These are phyloP conservation scores for Temnopleurus reevesii DNA, from an alignment of 53 echinoderm and acorn worm species.

Conservation along the genomic window DNA sequence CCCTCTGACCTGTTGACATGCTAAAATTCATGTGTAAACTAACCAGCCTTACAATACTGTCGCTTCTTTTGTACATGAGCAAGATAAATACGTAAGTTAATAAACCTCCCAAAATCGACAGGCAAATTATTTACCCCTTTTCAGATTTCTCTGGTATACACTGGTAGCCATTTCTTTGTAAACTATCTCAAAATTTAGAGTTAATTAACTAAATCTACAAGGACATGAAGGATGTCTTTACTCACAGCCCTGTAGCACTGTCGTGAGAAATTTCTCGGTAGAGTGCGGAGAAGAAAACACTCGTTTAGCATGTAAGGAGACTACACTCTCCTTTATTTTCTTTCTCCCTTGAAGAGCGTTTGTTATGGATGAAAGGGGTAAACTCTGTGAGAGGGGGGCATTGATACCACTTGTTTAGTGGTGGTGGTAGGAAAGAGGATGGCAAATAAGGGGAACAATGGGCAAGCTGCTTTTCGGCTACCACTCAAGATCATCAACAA, in stretches of 20 bases:
- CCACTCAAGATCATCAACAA: neutral
- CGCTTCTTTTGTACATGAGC: neutral
- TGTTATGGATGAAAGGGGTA: conserved; percentile 9
- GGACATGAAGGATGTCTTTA: no score
- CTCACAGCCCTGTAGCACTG: neutral
- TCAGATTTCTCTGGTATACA: neutral
- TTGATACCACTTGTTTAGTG: neutral
- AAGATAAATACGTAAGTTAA: no score
- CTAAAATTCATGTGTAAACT: neutral
- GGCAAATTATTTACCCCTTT: neutral
- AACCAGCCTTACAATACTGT: neutral
- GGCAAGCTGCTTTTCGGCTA: neutral
- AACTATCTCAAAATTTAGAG: neutral
- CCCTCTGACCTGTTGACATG: no score
- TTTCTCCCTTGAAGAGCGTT: neutral
- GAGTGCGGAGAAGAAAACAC: neutral
- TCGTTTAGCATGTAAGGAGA: conserved; percentile 11
- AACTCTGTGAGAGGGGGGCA: neutral
- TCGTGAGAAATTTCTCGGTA: neutral
- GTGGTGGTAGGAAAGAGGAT: neutral
- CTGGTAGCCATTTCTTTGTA: neutral
- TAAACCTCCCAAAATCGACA: neutral
- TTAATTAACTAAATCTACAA: no score
- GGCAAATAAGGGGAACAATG: conserved; percentile 21
- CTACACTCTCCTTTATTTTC: neutral